phyloP scores from a whole-genome alignment of 2,797 vertebrate genomes.

The Hydrophis major region DNA sequence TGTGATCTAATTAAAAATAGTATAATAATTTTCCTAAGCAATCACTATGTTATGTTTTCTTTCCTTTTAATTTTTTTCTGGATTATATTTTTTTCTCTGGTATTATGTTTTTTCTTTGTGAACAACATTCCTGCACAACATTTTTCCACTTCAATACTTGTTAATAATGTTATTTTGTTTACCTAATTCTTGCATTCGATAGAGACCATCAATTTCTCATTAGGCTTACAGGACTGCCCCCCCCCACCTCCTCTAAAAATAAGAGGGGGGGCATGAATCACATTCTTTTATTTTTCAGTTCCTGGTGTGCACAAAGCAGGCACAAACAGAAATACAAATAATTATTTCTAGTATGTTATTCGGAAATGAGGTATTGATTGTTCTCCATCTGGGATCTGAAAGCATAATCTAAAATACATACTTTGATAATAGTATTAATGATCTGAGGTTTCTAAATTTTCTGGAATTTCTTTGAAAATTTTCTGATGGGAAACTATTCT shows the following conservation, averaged over 20 bases:
- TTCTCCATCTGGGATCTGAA: neutral
- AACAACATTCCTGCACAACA: conserved; percentile 28
- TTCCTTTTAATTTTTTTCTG: conserved; percentile 23
- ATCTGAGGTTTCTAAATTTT: neutral
- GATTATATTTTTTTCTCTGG: neutral
- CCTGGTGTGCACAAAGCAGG: neutral
- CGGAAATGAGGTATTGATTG: conserved; percentile 12
- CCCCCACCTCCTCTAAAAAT: neutral
- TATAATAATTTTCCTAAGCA: conserved; percentile 49
- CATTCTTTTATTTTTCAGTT: conserved; percentile 8
- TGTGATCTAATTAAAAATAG: conserved; percentile 39
- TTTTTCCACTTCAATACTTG: conserved; percentile 4
- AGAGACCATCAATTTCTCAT: conserved; percentile 28
- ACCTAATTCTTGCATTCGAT: conserved; percentile 24
- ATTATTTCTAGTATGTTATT: neutral
- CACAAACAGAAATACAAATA: conserved; percentile 17
- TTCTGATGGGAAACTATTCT: neutral
- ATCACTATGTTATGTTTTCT: conserved; percentile 49
- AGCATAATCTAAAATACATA: neutral
- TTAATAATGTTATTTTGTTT: conserved; percentile 35
- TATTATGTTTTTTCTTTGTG: conserved; percentile 26
- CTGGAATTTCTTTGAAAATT: neutral
- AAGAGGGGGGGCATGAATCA: neutral
- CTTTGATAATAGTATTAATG: neutral
- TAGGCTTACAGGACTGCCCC: neutral